Evolutionary conservation across 2,888 invertebrate genomes (phyloP), one percentile per base, ranked within the genome.

Genomic region (Limnephilus auricula): DNA sequence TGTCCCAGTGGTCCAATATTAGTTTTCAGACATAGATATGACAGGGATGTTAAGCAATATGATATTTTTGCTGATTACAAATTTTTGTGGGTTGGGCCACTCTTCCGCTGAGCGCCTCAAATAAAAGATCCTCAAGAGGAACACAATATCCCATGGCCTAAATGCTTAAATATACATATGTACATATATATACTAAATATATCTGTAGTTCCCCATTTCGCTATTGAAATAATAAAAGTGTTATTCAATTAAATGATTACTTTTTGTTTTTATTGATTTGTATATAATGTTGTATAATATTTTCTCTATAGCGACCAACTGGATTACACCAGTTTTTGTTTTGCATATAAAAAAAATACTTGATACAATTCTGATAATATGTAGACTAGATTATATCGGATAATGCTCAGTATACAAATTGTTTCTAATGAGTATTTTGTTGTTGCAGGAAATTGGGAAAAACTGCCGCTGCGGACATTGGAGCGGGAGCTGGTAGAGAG

Each of bases 401-500:
- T 65, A 25, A 18, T 65, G 18, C 18, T 25, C 50, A 65, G 50
- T 15, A 6, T 6, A 65, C 50, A 2, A 65, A 65, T 65, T 9
- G n/a, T 65, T 65, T 65, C 65, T 25, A 65, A 34, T 3, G 82
- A 10, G 2, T 3, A 32, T 34, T 82, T 15, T 34, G 18, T 32
- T 0, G 79, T 93, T 94, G 18, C 95, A 97, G 97, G 98, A 93
- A 98, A 98, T 94, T 99, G 99, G 99, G 97, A 98, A 94, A 97
- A 98, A 95, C 96, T 99, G 94, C 99, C 99, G 91, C 96, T 99
- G 94, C 97, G 98, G 95, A 99, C 99, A 85, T 96, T 99, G 94
- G 98, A 99, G 96, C 97, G 98, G 93, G 99, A 98, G 94, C 96
- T 99, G 94, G 96, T 99, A 93, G 98, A 98, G 94, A 98, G 98